Conservation (phyloP, 2,797 vertebrate species). For the Chelon labrosus region DNA sequence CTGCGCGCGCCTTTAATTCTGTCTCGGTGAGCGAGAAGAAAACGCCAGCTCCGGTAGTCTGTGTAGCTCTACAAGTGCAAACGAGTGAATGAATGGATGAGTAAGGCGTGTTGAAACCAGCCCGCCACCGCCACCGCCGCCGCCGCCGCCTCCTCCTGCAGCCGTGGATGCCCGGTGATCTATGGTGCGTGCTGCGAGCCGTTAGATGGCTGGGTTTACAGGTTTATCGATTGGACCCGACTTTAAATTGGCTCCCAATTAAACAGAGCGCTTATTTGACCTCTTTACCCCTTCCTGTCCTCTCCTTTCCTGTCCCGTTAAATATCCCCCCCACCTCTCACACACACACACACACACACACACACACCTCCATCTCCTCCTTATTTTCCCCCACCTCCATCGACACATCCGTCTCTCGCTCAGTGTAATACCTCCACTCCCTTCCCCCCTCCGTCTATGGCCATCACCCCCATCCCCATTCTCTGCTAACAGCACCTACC, state of each 20-base stretch:
- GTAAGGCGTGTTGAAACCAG: constrained; percentile 5
- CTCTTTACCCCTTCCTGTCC: constrained; percentile 72
- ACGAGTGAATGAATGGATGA: neutral
- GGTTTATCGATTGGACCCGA: constrained; percentile 81
- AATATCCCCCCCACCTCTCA: constrained; percentile 63
- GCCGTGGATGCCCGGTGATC: constrained; percentile 50
- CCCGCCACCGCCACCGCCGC: too few species aligned
- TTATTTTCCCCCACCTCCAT: constrained; percentile 50
- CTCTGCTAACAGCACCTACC: constrained; percentile 42
- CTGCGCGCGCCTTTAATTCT: neutral
- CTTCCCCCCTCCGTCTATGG: constrained; percentile 62
- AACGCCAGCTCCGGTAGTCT: constrained; percentile 1
- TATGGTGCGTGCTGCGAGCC: constrained; percentile 62
- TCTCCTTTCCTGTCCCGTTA: constrained; percentile 74
- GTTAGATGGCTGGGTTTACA: constrained; percentile 73
- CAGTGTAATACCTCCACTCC: constrained; percentile 71
- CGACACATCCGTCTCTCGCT: constrained; percentile 73
- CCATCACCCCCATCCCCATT: constrained; percentile 68
- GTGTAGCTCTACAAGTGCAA: constrained; percentile 29
- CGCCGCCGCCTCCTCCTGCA: constrained; percentile 10
- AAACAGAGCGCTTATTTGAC: constrained; percentile 82
- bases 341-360: too few species aligned
- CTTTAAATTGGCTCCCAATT: constrained; percentile 86
- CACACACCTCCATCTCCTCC: constrained; percentile 36
- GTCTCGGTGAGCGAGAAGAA: neutral